These are phyloP conservation scores for Paragorgia papillata DNA, from an alignment of 92 coral and sea anemone species.

Conservation along the genomic window DNA sequence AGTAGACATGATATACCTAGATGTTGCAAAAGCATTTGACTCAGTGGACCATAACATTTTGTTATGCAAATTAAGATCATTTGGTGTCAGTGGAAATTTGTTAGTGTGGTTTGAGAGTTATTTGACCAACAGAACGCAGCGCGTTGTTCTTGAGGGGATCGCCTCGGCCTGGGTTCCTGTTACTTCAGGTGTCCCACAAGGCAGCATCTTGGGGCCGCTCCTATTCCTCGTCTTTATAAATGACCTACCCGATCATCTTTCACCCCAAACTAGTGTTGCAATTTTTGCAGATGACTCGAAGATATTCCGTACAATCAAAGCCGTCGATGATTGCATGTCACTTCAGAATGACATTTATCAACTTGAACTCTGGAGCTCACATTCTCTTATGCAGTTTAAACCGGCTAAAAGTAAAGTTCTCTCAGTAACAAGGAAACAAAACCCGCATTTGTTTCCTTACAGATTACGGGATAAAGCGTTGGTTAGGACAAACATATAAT, in stretches of 20 bases:
- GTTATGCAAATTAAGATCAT: not conserved
- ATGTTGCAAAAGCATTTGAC: slow-evolving; percentile 20
- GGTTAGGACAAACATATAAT: too few species aligned
- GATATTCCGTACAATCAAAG: slow-evolving; percentile 27
- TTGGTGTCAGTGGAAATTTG: not conserved
- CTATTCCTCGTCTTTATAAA: slow-evolving; percentile 17
- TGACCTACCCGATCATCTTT: slow-evolving; percentile 30
- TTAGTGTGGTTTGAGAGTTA: not conserved
- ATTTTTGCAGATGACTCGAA: slow-evolving; percentile 61
- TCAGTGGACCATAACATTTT: slow-evolving; percentile 4
- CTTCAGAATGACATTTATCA: slow-evolving; percentile 41
- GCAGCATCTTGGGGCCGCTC: slow-evolving; percentile 9
- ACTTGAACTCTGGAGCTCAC: slow-evolving; percentile 11
- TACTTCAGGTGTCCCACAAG: too few species aligned
- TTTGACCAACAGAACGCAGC: too few species aligned
- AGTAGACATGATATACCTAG: not conserved
- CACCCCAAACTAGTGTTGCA: slow-evolving; percentile 18
- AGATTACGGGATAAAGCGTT: too few species aligned
- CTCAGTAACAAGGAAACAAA: too few species aligned
- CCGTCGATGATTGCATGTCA: not conserved
- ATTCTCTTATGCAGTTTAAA: too few species aligned
- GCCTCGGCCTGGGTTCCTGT: not conserved
- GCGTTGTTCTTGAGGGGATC: not conserved
- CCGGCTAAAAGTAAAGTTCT: too few species aligned
- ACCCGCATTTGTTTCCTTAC: too few species aligned